Conservation (phyloP, 1,140 invertebrate species). For the Drosophila tani region DNA sequence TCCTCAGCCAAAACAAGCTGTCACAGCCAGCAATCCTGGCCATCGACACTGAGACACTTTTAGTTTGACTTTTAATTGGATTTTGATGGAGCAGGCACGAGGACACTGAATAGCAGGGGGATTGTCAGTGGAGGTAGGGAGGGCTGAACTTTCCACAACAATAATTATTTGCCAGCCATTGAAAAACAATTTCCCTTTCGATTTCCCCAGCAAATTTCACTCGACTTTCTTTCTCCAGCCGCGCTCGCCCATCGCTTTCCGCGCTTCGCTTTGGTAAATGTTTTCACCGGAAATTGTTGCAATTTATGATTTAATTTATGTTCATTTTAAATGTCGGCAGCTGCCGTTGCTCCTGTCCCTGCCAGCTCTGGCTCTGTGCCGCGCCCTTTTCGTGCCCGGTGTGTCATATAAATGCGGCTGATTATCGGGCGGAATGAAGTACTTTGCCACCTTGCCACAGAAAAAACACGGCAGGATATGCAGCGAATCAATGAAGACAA, state of each 20-base stretch:
- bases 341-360: neutral
- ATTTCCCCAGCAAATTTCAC: constrained; percentile 60
- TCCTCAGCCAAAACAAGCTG: constrained; percentile 45
- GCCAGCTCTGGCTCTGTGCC: neutral
- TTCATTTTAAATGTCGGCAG: constrained; percentile 70
- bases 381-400: constrained; percentile 34
- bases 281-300: constrained; percentile 75
- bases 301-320: constrained; percentile 84
- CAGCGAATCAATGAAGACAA: constrained; percentile 55
- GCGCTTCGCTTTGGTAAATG: constrained; percentile 49
- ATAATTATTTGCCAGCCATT: constrained; percentile 81
- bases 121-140: neutral
- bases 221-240: constrained; percentile 18
- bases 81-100: constrained; percentile 37
- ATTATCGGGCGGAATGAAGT: constrained; percentile 59
- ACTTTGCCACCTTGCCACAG: constrained; percentile 25
- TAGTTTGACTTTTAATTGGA: constrained; percentile 54
- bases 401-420: constrained; percentile 77
- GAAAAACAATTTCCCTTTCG: constrained; percentile 81
- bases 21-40: constrained; percentile 32
- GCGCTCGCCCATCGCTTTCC: constrained; percentile 32
- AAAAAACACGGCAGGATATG: constrained; percentile 26
- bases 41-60: constrained; percentile 50
- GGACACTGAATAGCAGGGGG: neutral
- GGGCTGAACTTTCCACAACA: constrained; percentile 45